Base-by-base conservation (phyloP, 2,113 vertebrate genomes). In the Esox niger region DNA sequence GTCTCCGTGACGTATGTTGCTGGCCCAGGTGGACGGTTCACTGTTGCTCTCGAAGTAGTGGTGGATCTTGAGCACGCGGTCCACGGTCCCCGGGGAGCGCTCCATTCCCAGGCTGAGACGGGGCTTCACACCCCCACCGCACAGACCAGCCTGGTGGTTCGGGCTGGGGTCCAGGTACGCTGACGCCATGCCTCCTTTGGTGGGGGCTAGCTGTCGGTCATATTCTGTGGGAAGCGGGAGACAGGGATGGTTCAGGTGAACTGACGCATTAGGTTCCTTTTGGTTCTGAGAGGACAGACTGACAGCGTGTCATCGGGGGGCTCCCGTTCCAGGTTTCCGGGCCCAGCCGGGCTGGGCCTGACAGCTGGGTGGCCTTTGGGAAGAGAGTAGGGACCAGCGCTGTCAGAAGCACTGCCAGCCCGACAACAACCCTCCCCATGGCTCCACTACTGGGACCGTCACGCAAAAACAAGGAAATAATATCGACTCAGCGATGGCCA, bases 151-250 rank as follows among this genome's bases (percentile, higher is more conserved):
- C 0, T 82, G 81, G 82, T 98, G 96, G 84, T 96, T 97, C 90
- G 95, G 93, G 90, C 95, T 96, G 27, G 97, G 93, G 71, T 99
- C 97, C 86, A 98, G 92, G 87, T 95, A 97, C 91, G 96, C 98
- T 63, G 96, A 95, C 64, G 97, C 97, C 97, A 99, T 99, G 80
- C 83, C 95, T 91, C 83, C 84, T 63, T 95, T 95, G 86, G 91
- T 93, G 69, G 94, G 94, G 92, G 96, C 95, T 97, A 98, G 91
- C 95, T 97, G 94, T 93, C 92, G 75, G 86, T 98, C 97, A 99
- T 98, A 96, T 94, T 99, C 97, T 98, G 83, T 35, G 35, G 6
- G 63, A 9, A 31, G 29, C 31, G 63, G n/a, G n/a, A 23, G 30
- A 23, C n/a, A 23, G 52, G 10, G 52, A 13, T 4, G 54, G 26